Evolutionary conservation across 2,888 invertebrate species (phyloP), one percentile per base, ranked within the genome.

Genomic region (Toxonevra muliebris): DNA sequence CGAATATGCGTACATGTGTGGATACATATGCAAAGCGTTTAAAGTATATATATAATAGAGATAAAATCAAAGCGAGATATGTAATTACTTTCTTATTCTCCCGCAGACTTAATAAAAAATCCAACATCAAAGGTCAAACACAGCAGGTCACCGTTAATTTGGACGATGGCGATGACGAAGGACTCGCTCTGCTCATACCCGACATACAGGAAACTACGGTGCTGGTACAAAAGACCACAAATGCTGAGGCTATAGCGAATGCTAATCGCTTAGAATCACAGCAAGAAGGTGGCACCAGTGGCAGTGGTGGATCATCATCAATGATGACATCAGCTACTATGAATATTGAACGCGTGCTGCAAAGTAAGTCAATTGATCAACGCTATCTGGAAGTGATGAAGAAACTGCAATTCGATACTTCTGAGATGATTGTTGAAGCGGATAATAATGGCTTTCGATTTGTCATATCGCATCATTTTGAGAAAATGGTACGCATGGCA

Each of bases 11-110:
- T 82, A 89, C 90, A 63, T 96, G 96, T 84, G 96, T 97, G 71
- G 95, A 96, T 85, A 95, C 94, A 0, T 97, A 97, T 83, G 93
- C 95, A 42, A 92, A 91, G 76, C 92, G 94, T 78, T 89, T 95
- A 65, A 92, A 91, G 91, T 92, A 82, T 86, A 86, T 83, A 11
- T 1, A 13, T 0, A 53, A 55, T 10, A 41, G 45, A 41, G 45
- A 11, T 20, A 19, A 40, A 17, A 8, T 50, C 42, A 13, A n/a
- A 41, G 3, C 30, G 30, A 30, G 30, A 30, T 30, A n/a, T 5
- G 20, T 30, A 8, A 60, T 45, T 61, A 9, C 30, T 10, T 11
- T 12, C 13, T 48, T 15, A 40, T 64, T 17, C 54, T 19, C 40
- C 45, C 85, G 53, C 84, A 90, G 90, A 77, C 88, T 89, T 83